These are phyloP conservation scores for Norana najaformis DNA, from an alignment of 2,888 invertebrate genomes.

Conservation along the genomic window DNA sequence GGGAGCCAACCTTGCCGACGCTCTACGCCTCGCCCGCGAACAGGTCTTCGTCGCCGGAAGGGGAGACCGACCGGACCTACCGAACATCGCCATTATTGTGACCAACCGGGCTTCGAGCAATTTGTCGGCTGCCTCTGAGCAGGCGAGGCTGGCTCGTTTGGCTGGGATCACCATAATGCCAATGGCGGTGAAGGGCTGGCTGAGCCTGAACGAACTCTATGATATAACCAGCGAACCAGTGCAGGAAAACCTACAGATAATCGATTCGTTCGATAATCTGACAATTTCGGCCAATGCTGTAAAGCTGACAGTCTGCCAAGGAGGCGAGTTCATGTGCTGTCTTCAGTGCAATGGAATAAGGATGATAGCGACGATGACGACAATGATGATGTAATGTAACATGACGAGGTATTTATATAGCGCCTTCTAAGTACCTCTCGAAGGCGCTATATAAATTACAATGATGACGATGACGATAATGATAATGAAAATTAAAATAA, in stretches of 20 bases:
- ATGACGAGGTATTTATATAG: no score
- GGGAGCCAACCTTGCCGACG: slow-evolving; percentile 54
- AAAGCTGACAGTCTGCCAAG: background rate
- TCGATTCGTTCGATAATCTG: slow-evolving; percentile 16
- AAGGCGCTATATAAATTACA: background rate
- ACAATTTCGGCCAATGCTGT: background rate
- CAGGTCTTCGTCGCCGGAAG: slow-evolving; percentile 7
- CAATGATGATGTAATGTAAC: background rate
- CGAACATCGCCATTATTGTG: slow-evolving; percentile 34
- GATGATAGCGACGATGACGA: background rate
- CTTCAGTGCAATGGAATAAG: no score
- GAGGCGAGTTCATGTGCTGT: background rate
- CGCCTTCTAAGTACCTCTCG: background rate
- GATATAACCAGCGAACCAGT: slow-evolving; percentile 41
- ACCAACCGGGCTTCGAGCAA: slow-evolving; percentile 38
- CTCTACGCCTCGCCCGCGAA: slow-evolving; percentile 47
- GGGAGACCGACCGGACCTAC: slow-evolving; percentile 28
- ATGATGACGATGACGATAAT: background rate
- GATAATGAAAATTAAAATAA: background rate
- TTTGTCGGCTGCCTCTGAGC: slow-evolving; percentile 1
- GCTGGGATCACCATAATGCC: slow-evolving; percentile 40
- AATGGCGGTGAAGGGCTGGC: slow-evolving; percentile 40
- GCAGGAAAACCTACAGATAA: slow-evolving; percentile 37
- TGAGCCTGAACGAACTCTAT: slow-evolving; percentile 39
- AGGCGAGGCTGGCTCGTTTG: slow-evolving; percentile 31